Percentiles rank a stretch among this genome's conserved stretches.
These are phyloP conservation scores for Hermatobates lingyangjiaoensis DNA, from an alignment of 1,140 invertebrate genomes.

Conservation along the genomic window DNA sequence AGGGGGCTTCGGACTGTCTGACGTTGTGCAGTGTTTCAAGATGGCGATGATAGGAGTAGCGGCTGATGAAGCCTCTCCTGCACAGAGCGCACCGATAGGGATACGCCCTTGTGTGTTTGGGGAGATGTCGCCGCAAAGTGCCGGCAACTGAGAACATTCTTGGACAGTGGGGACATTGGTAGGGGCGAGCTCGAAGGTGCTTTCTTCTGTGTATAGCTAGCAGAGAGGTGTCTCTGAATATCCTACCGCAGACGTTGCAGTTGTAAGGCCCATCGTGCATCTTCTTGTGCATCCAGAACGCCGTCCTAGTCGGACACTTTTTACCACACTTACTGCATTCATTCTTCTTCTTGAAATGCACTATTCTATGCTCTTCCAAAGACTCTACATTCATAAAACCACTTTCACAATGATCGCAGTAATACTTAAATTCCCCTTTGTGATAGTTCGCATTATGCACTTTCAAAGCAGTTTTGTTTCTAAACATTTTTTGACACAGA, in stretches of 20 bases:
- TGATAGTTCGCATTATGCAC: conserved; percentile 1
- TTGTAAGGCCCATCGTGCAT: conserved; percentile 8
- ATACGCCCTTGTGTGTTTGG: conserved; percentile 6
- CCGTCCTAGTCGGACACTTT: background rate
- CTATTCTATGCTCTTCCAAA: conserved; percentile 7
- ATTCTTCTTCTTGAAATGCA: conserved; percentile 7
- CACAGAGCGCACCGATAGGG: conserved; percentile 8
- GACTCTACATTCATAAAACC: conserved; percentile 6
- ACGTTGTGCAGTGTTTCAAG: conserved; percentile 4
- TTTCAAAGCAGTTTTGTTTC: conserved; percentile 8
- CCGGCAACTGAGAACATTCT: conserved; percentile 8
- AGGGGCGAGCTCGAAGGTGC: conserved; percentile 8
- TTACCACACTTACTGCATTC: conserved; percentile 5
- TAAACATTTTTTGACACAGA: conserved; percentile 8
- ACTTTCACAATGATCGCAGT: conserved; percentile 5
- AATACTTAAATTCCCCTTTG: conserved; percentile 4
- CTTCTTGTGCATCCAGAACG: conserved; percentile 11
- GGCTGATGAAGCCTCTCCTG: conserved; percentile 7
- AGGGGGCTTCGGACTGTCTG: background rate
- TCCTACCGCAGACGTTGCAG: conserved; percentile 8
- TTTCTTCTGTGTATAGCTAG: conserved; percentile 11
- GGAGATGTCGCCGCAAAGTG: conserved; percentile 6
- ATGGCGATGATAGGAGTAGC: conserved; percentile 8
- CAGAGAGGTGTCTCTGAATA: conserved; percentile 10
- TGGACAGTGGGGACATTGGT: conserved; percentile 12